Evolutionary conservation across 2,113 vertebrate genomes (phyloP).

Genomic region (Climacteris rufus): DNA sequence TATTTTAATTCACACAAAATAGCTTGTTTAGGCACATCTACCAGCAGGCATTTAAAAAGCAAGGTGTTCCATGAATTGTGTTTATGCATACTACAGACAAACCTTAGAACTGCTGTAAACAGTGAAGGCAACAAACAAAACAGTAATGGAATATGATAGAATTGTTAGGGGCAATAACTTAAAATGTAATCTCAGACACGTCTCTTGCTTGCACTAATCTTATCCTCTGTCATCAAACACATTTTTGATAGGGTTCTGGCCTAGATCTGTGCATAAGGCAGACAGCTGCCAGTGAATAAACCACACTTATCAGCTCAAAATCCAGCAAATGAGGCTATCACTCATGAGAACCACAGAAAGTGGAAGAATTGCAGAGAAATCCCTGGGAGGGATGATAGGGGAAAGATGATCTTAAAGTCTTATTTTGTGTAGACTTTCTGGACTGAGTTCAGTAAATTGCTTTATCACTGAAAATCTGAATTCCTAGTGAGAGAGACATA

Average conservation of each 20-base stretch:
- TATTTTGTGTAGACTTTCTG: background rate
- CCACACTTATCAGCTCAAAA: background rate
- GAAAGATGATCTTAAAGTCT: background rate
- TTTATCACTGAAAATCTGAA: background rate
- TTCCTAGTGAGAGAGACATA: background rate
- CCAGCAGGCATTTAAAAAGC: background rate
- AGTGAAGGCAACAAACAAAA: background rate
- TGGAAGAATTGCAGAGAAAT: background rate
- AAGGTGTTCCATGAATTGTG: background rate
- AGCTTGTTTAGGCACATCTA: background rate
- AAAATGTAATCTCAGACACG: background rate
- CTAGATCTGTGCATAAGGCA: background rate
- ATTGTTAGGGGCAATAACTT: background rate
- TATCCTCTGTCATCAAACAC: background rate
- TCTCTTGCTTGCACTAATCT: background rate
- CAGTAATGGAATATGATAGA: background rate
- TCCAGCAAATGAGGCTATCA: background rate
- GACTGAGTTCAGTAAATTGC: background rate
- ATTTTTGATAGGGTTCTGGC: background rate
- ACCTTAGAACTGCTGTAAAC: background rate
- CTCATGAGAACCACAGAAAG: background rate
- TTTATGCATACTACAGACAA: background rate
- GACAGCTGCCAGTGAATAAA: background rate
- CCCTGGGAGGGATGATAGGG: background rate
- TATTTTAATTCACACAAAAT: background rate